phyloP scores from a whole-genome alignment of 2,113 vertebrate species.

The Laticauda laticaudata region DNA sequence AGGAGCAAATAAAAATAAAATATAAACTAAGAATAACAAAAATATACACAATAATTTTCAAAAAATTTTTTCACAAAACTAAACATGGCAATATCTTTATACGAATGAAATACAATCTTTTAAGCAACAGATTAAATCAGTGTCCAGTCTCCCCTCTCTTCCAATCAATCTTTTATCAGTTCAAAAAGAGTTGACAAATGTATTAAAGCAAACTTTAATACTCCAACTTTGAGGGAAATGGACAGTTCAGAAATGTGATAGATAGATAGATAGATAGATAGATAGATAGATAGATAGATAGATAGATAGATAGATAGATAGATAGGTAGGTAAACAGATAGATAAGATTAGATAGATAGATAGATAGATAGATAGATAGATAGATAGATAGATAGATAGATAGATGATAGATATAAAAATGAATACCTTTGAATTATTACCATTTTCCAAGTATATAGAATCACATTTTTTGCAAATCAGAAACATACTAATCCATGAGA shows the following conservation, averaged over 20 bases:
- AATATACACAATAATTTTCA: not conserved
- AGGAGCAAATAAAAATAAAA: not conserved
- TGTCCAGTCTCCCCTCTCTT: not conserved
- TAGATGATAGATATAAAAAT: too few relatives aligned
- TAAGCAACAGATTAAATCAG: not conserved
- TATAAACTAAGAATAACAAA: not conserved
- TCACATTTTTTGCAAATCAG: not conserved
- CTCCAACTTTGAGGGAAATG: too few relatives aligned
- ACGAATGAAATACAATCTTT: not conserved
- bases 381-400: too few relatives aligned
- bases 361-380: too few relatives aligned
- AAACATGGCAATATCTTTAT: not conserved
- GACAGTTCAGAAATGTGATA: not conserved
- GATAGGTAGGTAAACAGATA: too few relatives aligned
- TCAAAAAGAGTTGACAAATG: not conserved
- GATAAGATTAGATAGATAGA: too few relatives aligned
- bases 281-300: too few relatives aligned
- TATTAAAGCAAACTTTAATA: not conserved
- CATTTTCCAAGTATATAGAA: not conserved
- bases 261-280: too few relatives aligned
- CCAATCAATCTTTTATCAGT: not conserved
- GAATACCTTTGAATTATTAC: not conserved
- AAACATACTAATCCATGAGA: not conserved
- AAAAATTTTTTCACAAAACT: not conserved
- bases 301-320: too few relatives aligned